These are phyloP conservation scores for Agonum fuliginosum DNA, from an alignment of 2,888 invertebrate genomes.

Conservation along the genomic window DNA sequence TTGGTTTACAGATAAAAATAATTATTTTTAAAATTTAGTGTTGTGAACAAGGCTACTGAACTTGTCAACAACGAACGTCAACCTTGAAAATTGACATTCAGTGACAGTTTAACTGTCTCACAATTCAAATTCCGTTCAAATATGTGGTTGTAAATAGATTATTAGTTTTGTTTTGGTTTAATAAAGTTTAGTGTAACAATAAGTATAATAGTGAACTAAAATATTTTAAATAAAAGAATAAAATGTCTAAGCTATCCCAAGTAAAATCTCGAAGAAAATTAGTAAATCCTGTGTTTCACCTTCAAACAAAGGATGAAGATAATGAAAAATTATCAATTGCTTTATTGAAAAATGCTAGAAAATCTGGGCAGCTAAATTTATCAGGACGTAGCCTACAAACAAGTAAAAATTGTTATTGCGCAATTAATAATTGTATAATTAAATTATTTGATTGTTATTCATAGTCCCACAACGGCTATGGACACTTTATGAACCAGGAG, in stretches of 20 bases:
- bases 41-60: too few species aligned
- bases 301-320: slow-evolving; percentile 83
- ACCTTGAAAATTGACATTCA: not conserved
- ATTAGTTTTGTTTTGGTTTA: not conserved
- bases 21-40: too few species aligned
- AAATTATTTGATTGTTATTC: slow-evolving; percentile 60
- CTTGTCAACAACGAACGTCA: too few species aligned
- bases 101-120: slow-evolving; percentile 40
- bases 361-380: slow-evolving; percentile 87
- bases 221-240: too few species aligned
- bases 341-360: slow-evolving; percentile 86
- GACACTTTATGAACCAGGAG: slow-evolving; percentile 82
- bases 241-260: slow-evolving; percentile 69
- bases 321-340: slow-evolving; percentile 81
- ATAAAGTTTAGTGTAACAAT: not conserved
- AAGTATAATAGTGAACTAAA: slow-evolving; percentile 26
- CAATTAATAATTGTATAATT: slow-evolving; percentile 30
- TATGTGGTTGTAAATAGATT: slow-evolving; percentile 30
- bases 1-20: too few species aligned
- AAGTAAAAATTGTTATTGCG: slow-evolving; percentile 75
- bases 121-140: slow-evolving; percentile 19
- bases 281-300: slow-evolving; percentile 80
- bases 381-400: slow-evolving; percentile 83
- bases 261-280: slow-evolving; percentile 70
- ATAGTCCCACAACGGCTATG: slow-evolving; percentile 85